These are phyloP conservation scores for Pseudois nayaur DNA, from an alignment of 2,113 vertebrate species.

Conservation along the genomic window DNA sequence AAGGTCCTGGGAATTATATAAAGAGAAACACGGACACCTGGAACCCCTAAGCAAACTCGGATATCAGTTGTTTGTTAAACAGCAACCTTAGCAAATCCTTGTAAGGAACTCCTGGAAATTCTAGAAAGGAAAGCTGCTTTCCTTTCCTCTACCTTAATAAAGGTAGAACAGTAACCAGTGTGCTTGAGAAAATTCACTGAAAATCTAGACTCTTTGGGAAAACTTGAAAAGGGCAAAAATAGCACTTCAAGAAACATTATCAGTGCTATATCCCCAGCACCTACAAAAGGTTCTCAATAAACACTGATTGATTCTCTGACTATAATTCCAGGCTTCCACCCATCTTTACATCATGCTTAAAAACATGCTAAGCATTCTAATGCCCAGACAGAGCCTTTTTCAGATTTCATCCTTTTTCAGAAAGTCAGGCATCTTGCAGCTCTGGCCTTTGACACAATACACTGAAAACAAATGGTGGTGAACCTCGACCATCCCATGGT, in stretches of 20 bases:
- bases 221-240: neutral
- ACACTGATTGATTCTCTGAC: neutral
- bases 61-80: neutral
- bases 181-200: neutral
- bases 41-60: neutral
- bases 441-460: neutral
- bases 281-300: neutral
- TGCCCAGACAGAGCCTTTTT: neutral
- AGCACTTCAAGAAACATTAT: neutral
- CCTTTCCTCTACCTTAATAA: neutral
- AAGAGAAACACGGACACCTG: neutral
- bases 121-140: neutral
- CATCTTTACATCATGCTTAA: neutral
- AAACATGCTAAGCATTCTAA: neutral
- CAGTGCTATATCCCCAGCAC: neutral
- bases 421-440: neutral
- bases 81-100: neutral
- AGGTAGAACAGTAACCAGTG: neutral
- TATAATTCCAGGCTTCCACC: neutral
- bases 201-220: neutral
- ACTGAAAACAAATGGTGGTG: constrained; percentile 5
- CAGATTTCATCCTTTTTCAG: neutral
- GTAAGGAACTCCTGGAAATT: neutral
- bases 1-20: neutral
- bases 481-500: neutral